A percentile compares a stretch with the other conserved stretches of the same genome.
Conservation (phyloP, 1,140 invertebrate species). For the Chlorops oryzae region DNA sequence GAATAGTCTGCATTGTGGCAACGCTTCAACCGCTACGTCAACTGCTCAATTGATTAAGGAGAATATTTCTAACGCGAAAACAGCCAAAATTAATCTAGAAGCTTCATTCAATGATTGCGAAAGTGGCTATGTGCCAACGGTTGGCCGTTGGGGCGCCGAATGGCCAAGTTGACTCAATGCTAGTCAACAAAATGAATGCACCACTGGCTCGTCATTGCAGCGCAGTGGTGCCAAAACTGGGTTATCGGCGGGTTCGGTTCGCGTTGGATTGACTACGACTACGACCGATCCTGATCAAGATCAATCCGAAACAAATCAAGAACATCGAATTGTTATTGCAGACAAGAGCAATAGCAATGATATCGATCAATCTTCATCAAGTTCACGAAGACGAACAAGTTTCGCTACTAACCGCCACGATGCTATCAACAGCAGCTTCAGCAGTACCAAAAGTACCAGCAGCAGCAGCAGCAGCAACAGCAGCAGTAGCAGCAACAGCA, state of each 20-base stretch:
- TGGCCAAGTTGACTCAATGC: conserved; percentile 87
- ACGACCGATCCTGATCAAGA: conserved; percentile 26
- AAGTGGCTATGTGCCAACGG: conserved; percentile 62
- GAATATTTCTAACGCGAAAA: conserved; percentile 30
- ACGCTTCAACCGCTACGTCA: conserved; percentile 29
- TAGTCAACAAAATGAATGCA: conserved; percentile 46
- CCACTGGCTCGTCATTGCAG: conserved; percentile 1
- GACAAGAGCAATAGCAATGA: too few species aligned
- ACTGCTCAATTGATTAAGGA: conserved; percentile 25
- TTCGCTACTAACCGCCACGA: background rate
- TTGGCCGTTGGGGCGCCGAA: conserved; percentile 79
- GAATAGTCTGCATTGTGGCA: conserved; percentile 47
- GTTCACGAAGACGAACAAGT: too few species aligned
- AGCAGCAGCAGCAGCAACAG: conserved; percentile 4
- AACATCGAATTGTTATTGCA: conserved; percentile 10
- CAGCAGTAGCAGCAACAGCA: conserved; percentile 1
- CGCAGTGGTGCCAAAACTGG: conserved; percentile 10
- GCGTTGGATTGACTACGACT: conserved; percentile 42
- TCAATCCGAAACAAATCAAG: conserved; percentile 20
- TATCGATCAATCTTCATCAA: too few species aligned
- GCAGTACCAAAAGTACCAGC: conserved; percentile 1
- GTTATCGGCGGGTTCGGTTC: conserved; percentile 18
- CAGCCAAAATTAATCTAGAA: conserved; percentile 47
- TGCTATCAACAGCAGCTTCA: conserved; percentile 8
- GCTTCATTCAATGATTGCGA: conserved; percentile 48